Base-by-base conservation (phyloP, 1,140 invertebrate species). In the Eupeodes corollae region DNA sequence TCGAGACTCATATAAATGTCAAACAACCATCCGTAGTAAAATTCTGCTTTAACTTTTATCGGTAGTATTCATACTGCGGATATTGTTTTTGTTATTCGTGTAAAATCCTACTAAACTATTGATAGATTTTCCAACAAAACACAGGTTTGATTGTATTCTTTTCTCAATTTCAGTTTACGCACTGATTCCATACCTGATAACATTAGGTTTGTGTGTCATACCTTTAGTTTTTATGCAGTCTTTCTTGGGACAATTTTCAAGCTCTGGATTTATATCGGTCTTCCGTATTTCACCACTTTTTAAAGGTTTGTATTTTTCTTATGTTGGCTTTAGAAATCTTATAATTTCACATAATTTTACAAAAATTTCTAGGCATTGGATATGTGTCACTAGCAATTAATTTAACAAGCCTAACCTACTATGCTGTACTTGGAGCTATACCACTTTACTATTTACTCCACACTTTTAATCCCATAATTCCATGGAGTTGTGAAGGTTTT, bases 281-380 rank as follows among this genome's bases (percentile, higher is more conserved):
- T 41, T 41, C 16, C 39, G 39, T 5, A 41, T 41, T 14, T n/a
- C 39, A 41, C 39, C 39, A 41, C 39, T 41, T 41, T 41, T 41
- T 21, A 41, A 41, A 14, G 39, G 39, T 41, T 15, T 15, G 26
- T 18, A n/a, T 2, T 15, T 14, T 1, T 18, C n/a, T n/a, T n/a
- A n/a, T n/a, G 21, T 10, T 39, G 14, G 3, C 5, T 9, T 5
- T 5, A n/a, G 21, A 2, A 19, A 19, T 16, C 3, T 13, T 11
- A n/a, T 14, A 33, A 11, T 30, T 1, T 35, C 19, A 34, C 8
- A 39, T 15, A 11, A 26, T n/a, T 18, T 8, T 44, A 8, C 13
- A 19, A 26, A 26, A 32, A 33, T 31, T 8, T 35, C 26, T 5
- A 35, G 34, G 12, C 5, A 35, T 35, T 35, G 34, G 34, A 35